These are phyloP conservation scores for Coregonus sp. DNA, from an alignment of 2,797 vertebrate species.

Conservation along the genomic window DNA sequence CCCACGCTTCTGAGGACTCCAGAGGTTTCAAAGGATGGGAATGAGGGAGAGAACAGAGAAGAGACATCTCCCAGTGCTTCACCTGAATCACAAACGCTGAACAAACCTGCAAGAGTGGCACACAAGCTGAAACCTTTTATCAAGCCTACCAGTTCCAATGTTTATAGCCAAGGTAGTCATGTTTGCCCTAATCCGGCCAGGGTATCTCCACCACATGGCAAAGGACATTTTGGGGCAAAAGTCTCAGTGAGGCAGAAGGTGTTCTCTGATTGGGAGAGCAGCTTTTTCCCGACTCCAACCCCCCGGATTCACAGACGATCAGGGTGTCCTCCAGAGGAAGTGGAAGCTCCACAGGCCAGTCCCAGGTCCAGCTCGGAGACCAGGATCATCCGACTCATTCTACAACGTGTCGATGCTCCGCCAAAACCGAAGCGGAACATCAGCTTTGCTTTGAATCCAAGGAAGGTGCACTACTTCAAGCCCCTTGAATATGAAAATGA, in stretches of 20 bases:
- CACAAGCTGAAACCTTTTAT: not conserved
- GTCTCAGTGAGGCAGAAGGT: conserved; percentile 14
- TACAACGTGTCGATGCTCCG: not conserved
- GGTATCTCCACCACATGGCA: not conserved
- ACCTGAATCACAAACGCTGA: not conserved
- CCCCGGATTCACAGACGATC: not conserved
- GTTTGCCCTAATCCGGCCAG: not conserved
- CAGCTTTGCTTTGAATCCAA: not conserved
- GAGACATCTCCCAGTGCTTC: not conserved
- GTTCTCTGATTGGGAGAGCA: not conserved
- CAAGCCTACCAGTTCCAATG: not conserved
- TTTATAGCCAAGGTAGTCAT: not conserved
- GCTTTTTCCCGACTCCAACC: not conserved
- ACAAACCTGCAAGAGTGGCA: not conserved
- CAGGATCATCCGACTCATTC: not conserved
- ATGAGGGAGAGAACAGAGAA: not conserved
- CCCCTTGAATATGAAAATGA: not conserved
- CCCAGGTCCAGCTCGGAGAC: not conserved
- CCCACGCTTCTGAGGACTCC: not conserved
- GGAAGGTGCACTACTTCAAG: not conserved
- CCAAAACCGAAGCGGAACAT: not conserved
- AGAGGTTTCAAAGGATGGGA: not conserved
- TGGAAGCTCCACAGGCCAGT: not conserved
- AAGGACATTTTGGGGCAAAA: not conserved
- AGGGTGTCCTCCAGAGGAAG: not conserved